Evolutionary conservation across 2,113 vertebrate genomes (phyloP).

Genomic region (Conger conger): DNA sequence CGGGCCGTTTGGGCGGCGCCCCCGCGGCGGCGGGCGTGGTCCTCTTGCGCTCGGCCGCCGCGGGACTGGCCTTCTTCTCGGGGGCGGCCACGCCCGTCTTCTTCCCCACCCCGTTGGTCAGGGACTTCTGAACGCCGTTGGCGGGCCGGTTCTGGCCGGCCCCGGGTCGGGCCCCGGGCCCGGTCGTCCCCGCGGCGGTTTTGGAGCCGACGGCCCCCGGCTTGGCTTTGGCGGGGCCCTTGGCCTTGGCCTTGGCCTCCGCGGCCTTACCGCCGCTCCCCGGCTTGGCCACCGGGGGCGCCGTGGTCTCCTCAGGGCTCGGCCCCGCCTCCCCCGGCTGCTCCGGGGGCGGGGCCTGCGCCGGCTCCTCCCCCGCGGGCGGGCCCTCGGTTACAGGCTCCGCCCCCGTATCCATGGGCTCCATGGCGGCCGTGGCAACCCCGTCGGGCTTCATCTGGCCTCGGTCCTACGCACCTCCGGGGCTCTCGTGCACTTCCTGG

Average conservation of each 20-base stretch:
- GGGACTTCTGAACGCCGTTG: constrained; percentile 44
- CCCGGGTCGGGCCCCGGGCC: constrained; percentile 37
- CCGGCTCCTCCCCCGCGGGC: constrained; percentile 38
- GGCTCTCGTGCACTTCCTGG: neutral
- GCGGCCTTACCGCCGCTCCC: constrained; percentile 43
- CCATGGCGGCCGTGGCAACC: constrained; percentile 63
- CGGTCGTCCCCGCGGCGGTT: constrained; percentile 29
- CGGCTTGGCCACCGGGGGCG: constrained; percentile 30
- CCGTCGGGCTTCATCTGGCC: constrained; percentile 73
- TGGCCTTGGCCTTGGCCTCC: constrained; percentile 53
- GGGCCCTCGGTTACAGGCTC: constrained; percentile 32
- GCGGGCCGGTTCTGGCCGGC: constrained; percentile 32
- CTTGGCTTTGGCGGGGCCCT: constrained; percentile 39
- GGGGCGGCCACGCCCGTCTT: constrained; percentile 29
- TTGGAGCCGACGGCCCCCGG: constrained; percentile 33
- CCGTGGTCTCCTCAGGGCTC: neutral
- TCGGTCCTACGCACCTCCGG: neutral
- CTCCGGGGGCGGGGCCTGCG: constrained; percentile 24
- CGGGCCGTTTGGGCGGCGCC: constrained; percentile 49
- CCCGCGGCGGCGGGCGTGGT: neutral
- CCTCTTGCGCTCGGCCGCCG: too few relatives aligned
- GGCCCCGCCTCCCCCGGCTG: constrained; percentile 36
- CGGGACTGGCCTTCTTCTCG: too few relatives aligned
- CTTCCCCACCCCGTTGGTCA: constrained; percentile 37
- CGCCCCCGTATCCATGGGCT: constrained; percentile 54